phyloP scores from a whole-genome alignment of 2,888 invertebrate species.

The Aporophyla nigra region DNA sequence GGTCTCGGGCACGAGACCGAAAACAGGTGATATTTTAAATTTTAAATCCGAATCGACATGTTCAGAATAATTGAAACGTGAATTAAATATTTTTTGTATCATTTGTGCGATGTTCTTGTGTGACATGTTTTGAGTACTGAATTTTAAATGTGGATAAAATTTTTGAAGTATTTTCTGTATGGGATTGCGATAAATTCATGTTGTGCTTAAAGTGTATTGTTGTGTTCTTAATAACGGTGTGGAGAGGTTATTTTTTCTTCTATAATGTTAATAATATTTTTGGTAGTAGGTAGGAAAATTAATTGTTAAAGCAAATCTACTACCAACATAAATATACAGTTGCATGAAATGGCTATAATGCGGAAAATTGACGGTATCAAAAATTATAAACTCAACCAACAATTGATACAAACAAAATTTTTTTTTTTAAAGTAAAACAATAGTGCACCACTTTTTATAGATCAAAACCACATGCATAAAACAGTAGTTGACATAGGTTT shows the following conservation, averaged over 20 bases:
- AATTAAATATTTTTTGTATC: conserved; percentile 59
- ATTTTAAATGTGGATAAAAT: conserved; percentile 42
- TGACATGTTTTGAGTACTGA: conserved; percentile 44
- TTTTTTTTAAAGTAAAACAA: too few species aligned
- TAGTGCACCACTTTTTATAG: too few species aligned
- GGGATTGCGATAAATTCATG: background rate
- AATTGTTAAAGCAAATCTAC: background rate
- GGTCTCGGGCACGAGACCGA: conserved; percentile 31
- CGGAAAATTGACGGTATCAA: background rate
- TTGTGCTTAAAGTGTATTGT: background rate
- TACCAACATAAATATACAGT: background rate
- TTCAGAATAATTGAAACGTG: conserved; percentile 65
- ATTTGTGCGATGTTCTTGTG: conserved; percentile 39
- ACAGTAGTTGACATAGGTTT: background rate
- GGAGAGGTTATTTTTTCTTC: background rate
- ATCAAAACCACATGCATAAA: too few species aligned
- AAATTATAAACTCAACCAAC: background rate
- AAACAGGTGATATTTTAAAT: conserved; percentile 66
- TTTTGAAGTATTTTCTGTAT: conserved; percentile 10
- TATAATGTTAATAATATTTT: background rate
- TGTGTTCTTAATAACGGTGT: background rate
- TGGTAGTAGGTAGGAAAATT: background rate
- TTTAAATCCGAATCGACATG: conserved; percentile 60
- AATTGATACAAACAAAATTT: too few species aligned
- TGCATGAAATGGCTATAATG: background rate